Conservation (phyloP, 37 sponge, comb jelly and placozoan genomes). For the Ianthella basta region DNA sequence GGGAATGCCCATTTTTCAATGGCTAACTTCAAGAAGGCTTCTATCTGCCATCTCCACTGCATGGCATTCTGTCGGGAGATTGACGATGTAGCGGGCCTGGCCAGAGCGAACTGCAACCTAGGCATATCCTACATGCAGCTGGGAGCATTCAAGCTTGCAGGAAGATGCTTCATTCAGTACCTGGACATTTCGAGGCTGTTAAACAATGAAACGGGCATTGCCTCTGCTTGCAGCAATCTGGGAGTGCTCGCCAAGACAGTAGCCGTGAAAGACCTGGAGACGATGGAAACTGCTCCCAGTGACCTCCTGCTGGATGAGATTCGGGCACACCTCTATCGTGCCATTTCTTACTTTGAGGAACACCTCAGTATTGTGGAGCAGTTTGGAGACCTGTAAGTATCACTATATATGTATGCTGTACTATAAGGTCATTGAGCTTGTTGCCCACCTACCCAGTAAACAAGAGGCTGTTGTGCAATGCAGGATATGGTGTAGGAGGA, state of each 20-base stretch:
- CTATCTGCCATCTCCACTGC: conserved; percentile 64
- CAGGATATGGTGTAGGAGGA: too few relatives aligned
- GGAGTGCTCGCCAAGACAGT: conserved; percentile 63
- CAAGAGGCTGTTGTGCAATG: too few relatives aligned
- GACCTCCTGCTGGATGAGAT: conserved; percentile 14
- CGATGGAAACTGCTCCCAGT: conserved; percentile 4
- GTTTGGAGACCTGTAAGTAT: conserved; percentile 59
- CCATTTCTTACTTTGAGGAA: conserved; percentile 68
- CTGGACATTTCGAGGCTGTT: conserved; percentile 55
- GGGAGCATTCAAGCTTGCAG: conserved; percentile 67
- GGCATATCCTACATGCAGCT: conserved; percentile 68
- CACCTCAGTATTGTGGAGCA: conserved; percentile 64
- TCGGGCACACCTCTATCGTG: conserved; percentile 43
- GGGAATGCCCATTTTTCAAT: conserved; percentile 60
- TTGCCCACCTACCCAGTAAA: too few relatives aligned
- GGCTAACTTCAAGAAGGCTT: conserved; percentile 62
- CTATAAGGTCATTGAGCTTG: not conserved
- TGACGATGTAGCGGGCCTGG: conserved; percentile 60
- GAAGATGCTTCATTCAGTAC: conserved; percentile 72
- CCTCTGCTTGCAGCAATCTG: conserved; percentile 70
- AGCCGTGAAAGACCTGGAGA: conserved; percentile 38
- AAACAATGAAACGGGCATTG: conserved; percentile 46
- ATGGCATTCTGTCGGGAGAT: conserved; percentile 72
- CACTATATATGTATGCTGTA: too few relatives aligned
- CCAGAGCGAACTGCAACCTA: conserved; percentile 72